phyloP scores from a whole-genome alignment of 2,888 invertebrate species.

The Archips crataeganus region DNA sequence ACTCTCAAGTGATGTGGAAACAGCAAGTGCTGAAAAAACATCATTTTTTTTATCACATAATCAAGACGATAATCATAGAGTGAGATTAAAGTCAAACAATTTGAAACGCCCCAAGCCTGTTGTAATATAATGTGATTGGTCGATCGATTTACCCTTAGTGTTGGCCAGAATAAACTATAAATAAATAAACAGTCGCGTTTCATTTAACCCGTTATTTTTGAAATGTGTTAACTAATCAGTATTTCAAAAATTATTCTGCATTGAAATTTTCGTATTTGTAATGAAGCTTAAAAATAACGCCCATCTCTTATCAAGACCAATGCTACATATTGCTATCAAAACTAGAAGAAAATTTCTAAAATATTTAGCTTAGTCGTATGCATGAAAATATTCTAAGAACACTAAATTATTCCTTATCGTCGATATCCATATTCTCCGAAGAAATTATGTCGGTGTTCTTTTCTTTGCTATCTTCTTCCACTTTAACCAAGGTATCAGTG shows the following conservation, averaged over 20 bases:
- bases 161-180: neutral
- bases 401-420: slow-evolving; percentile 63
- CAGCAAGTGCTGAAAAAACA: neutral
- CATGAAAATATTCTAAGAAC: slow-evolving; percentile 21
- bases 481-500: slow-evolving; percentile 45
- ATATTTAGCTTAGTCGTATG: slow-evolving; percentile 34
- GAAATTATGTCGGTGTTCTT: slow-evolving; percentile 55
- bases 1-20: neutral
- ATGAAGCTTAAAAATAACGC: neutral
- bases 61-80: neutral
- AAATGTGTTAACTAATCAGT: neutral
- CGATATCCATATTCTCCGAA: slow-evolving; percentile 68
- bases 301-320: neutral
- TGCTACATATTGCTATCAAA: neutral
- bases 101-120: too few relatives aligned
- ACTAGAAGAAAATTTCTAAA: slow-evolving; percentile 14
- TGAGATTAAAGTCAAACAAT: too few relatives aligned
- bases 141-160: too few relatives aligned
- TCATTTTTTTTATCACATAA: slow-evolving; percentile 1
- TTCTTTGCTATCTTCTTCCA: slow-evolving; percentile 44
- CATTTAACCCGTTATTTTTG: neutral
- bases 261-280: neutral
- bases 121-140: too few relatives aligned
- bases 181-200: neutral
- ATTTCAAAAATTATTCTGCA: neutral